Conservation (phyloP, 37 sponge, comb jelly and placozoan species). For the Chondrilla cf. caribensis region DNA sequence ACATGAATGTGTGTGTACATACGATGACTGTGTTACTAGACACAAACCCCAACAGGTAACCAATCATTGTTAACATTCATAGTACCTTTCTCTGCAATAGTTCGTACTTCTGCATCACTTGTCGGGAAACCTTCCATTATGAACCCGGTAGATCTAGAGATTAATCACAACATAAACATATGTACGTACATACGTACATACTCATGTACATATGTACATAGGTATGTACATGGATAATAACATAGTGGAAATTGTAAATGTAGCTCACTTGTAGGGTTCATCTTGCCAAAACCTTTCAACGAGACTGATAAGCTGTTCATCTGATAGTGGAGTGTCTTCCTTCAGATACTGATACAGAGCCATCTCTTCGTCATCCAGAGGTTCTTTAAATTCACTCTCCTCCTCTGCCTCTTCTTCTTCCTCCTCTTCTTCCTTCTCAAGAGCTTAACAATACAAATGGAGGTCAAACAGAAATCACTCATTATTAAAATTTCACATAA, state of each 20-base stretch:
- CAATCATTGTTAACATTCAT: too few species aligned
- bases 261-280: slow-evolving; percentile 82
- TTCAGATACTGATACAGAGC: slow-evolving; percentile 60
- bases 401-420: slow-evolving; percentile 57
- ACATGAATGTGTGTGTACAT: too few species aligned
- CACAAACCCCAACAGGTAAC: too few species aligned
- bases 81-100: slow-evolving; percentile 58
- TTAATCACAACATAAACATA: neutral
- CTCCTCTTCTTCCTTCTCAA: slow-evolving; percentile 52
- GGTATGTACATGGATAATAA: neutral
- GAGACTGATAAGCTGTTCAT: slow-evolving; percentile 58
- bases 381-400: slow-evolving; percentile 49
- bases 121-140: slow-evolving; percentile 92
- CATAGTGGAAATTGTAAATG: neutral
- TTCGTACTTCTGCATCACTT: slow-evolving; percentile 67
- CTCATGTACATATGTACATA: neutral
- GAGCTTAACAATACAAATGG: slow-evolving; percentile 23
- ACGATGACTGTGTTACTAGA: too few species aligned
- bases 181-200: neutral
- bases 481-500: too few species aligned
- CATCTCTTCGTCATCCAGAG: slow-evolving; percentile 69
- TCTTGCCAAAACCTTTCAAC: slow-evolving; percentile 71
- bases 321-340: slow-evolving; percentile 73
- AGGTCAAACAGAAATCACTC: too few species aligned
- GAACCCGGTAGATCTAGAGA: slow-evolving; percentile 84